Evolutionary conservation across 2,113 vertebrate species (phyloP).

Genomic region (Mustela nigripes): DNA sequence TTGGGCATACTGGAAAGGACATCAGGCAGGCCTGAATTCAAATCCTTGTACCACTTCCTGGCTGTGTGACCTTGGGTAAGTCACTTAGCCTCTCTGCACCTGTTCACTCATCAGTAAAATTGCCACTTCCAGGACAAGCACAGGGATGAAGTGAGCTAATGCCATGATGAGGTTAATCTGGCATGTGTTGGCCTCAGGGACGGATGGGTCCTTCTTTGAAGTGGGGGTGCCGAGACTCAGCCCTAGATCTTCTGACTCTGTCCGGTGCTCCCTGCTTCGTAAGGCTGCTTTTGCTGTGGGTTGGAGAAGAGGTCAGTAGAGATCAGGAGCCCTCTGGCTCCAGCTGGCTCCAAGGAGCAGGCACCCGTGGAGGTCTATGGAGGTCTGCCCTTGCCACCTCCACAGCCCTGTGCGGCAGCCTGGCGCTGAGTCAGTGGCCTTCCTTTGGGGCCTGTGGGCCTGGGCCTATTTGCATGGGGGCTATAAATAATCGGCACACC

Average conservation of each 20-base stretch:
- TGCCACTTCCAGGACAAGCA: background rate
- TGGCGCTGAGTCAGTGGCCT: constrained; percentile 29
- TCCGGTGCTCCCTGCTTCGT: background rate
- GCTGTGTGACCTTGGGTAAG: constrained; percentile 4
- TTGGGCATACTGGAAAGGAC: background rate
- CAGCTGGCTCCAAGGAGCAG: background rate
- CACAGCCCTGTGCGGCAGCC: background rate
- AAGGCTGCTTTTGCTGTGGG: background rate
- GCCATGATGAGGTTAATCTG: background rate
- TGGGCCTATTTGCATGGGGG: constrained; percentile 70
- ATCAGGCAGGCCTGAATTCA: background rate
- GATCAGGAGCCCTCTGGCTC: background rate
- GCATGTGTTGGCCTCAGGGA: background rate
- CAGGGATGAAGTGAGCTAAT: background rate
- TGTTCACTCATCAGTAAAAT: constrained; percentile 51
- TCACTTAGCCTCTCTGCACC: background rate
- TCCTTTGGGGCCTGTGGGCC: constrained; percentile 57
- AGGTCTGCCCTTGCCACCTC: background rate
- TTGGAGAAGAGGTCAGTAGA: background rate
- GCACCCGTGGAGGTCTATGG: background rate
- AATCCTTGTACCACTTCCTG: background rate
- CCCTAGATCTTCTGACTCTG: background rate
- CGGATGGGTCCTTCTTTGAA: background rate
- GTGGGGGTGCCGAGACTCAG: background rate
- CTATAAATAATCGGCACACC: constrained; percentile 69